A percentile compares a stretch with the other conserved stretches of the same genome.
phyloP scores from a whole-genome alignment of 1,140 invertebrate species.

The Tetragonula clypearis region DNA sequence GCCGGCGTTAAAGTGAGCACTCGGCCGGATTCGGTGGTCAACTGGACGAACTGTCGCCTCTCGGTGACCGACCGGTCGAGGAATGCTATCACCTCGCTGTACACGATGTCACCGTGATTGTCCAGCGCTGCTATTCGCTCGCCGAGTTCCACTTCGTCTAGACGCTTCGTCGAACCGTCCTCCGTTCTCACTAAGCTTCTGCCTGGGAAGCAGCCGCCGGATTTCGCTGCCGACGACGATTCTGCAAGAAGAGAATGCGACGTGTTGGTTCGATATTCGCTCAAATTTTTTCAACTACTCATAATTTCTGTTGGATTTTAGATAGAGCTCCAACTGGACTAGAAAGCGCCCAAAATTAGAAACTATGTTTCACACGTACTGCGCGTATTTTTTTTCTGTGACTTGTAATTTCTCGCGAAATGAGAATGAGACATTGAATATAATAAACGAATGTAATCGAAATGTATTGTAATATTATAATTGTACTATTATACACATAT shows the following conservation, averaged over 20 bases:
- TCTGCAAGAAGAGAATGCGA: constrained; percentile 84
- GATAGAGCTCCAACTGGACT: too few species aligned
- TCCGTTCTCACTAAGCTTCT: constrained; percentile 84
- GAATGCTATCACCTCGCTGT: constrained; percentile 94
- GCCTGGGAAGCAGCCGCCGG: constrained; percentile 90
- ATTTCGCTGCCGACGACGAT: constrained; percentile 92
- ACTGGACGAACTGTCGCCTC: constrained; percentile 86
- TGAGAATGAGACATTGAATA: too few species aligned
- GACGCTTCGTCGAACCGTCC: constrained; percentile 79
- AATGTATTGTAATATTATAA: too few species aligned
- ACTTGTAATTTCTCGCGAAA: too few species aligned
- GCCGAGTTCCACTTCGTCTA: constrained; percentile 88
- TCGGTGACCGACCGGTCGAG: constrained; percentile 89
- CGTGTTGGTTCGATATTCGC: background rate
- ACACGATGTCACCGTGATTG: constrained; percentile 84
- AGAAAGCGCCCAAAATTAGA: too few species aligned
- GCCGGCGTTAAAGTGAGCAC: constrained; percentile 91
- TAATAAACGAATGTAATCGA: too few species aligned
- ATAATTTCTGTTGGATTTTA: background rate
- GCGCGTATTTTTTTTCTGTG: too few species aligned
- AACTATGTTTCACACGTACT: too few species aligned
- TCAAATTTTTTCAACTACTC: accelerated
- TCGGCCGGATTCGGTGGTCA: constrained; percentile 87
- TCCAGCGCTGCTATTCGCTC: constrained; percentile 91
- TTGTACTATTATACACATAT: too few species aligned